Evolutionary conservation across 2,888 invertebrate genomes (phyloP).

Genomic region (Melipona bicolor): DNA sequence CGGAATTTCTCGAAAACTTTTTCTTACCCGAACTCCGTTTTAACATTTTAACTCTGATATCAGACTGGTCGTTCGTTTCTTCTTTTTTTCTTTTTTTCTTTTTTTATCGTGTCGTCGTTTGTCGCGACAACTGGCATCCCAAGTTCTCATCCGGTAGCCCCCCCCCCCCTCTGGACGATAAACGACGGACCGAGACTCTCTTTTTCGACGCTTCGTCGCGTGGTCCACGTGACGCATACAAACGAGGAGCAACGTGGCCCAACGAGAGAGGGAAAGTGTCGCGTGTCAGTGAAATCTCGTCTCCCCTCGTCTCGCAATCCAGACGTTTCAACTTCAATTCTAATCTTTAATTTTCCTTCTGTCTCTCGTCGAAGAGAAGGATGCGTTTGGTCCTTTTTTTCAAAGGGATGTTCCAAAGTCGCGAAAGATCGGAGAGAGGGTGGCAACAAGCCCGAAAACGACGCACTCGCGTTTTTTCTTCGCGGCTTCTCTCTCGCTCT

Average conservation of each 20-base stretch:
- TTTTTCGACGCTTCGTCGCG: slow-evolving; percentile 78
- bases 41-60: not conserved
- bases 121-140: slow-evolving; percentile 35
- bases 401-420: not conserved
- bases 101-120: slow-evolving; percentile 21
- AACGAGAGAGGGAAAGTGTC: slow-evolving; percentile 66
- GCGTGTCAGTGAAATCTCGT: slow-evolving; percentile 32
- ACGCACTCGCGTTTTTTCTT: slow-evolving; percentile 71
- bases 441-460: slow-evolving; percentile 71
- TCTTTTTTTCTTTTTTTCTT: slow-evolving; percentile 6
- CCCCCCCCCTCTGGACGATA: slow-evolving; percentile 48
- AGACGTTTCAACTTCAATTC: not conserved
- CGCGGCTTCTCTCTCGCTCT: slow-evolving; percentile 59
- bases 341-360: not conserved
- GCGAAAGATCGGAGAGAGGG: slow-evolving; percentile 16
- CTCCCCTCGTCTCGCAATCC: slow-evolving; percentile 3
- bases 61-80: not conserved
- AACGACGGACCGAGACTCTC: slow-evolving; percentile 76
- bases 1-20: not conserved
- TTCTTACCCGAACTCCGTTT: not conserved
- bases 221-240: slow-evolving; percentile 39
- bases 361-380: not conserved
- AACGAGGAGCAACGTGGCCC: slow-evolving; percentile 69
- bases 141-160: slow-evolving; percentile 45
- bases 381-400: not conserved